Percentiles rank a stretch among this genome's conserved stretches.
Evolutionary conservation across 1,140 invertebrate genomes (phyloP).

Genomic region (Hydropsyche tenuis): DNA sequence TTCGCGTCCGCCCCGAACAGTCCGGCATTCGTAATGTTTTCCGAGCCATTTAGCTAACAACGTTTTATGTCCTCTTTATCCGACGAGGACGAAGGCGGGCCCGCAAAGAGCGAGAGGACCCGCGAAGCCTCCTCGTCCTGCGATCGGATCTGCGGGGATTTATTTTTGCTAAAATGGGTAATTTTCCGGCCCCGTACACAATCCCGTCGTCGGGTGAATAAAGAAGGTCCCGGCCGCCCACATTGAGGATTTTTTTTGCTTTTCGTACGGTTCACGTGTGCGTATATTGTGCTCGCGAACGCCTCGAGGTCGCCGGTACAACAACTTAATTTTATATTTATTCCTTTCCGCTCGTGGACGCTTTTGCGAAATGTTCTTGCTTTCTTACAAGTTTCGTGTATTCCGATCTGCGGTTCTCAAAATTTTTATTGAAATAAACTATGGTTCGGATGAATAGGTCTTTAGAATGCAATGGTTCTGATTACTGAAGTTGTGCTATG

Average conservation of each 20-base stretch:
- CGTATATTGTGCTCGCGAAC: too few species aligned
- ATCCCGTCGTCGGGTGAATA: constrained; percentile 44
- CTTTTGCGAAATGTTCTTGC: too few species aligned
- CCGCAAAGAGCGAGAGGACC: neutral
- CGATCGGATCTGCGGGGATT: constrained; percentile 45
- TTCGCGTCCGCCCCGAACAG: neutral
- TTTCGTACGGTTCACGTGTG: too few species aligned
- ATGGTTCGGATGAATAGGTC: too few species aligned
- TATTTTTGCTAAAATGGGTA: constrained; percentile 48
- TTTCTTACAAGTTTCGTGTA: too few species aligned
- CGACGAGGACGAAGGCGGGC: constrained; percentile 9
- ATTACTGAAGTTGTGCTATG: too few species aligned
- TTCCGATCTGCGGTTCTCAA: too few species aligned
- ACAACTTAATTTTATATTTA: constrained; percentile 23
- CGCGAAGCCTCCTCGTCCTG: neutral
- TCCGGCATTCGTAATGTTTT: constrained; percentile 40
- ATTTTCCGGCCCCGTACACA: constrained; percentile 46
- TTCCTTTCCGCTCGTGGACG: constrained; percentile 2
- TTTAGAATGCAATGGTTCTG: too few species aligned
- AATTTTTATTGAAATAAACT: too few species aligned
- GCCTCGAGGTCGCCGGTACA: neutral
- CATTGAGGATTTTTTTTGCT: too few species aligned
- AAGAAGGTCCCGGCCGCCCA: constrained; percentile 2
- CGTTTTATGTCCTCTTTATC: constrained; percentile 46
- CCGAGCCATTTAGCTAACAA: constrained; percentile 47